A percentile compares a stretch with the other conserved stretches of the same genome.
Conservation (phyloP, 2,797 vertebrate genomes). For the Sebastes minor region DNA sequence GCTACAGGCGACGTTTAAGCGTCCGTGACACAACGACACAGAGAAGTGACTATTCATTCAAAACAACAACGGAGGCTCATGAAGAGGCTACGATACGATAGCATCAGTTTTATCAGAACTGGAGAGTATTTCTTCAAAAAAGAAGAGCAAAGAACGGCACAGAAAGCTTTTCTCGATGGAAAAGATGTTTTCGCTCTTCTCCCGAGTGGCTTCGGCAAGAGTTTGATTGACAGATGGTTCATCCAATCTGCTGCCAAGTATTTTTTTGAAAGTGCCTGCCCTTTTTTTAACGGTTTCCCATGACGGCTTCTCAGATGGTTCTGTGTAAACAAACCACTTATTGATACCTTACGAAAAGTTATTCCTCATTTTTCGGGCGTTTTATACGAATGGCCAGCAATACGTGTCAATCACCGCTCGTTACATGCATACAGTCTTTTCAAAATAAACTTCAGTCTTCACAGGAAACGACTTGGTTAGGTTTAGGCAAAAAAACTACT, state of each 20-base stretch:
- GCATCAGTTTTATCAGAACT: not conserved
- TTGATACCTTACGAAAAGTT: too few species aligned
- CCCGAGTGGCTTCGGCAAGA: not conserved
- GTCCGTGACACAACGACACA: rapidly evolving
- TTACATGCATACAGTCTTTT: too few species aligned
- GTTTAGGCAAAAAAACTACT: too few species aligned
- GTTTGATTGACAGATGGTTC: not conserved
- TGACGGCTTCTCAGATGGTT: too few species aligned
- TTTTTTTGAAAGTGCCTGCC: not conserved
- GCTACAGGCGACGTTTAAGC: not conserved
- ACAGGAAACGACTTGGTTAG: too few species aligned
- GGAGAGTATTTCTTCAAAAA: not conserved
- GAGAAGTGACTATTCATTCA: not conserved
- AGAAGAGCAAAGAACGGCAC: not conserved
- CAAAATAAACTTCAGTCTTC: too few species aligned
- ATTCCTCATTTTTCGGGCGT: too few species aligned
- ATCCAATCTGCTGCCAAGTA: not conserved
- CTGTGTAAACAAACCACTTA: too few species aligned
- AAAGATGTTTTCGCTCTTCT: not conserved
- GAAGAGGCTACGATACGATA: not conserved
- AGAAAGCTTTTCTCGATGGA: not conserved
- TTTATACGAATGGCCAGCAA: too few species aligned
- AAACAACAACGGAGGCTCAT: not conserved
- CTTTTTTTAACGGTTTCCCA: not conserved
- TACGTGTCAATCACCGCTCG: rapidly evolving